Percentiles rank a stretch among this genome's conserved stretches.
These are phyloP conservation scores for Lymantria monacha DNA, from an alignment of 2,888 invertebrate genomes.

Conservation along the genomic window DNA sequence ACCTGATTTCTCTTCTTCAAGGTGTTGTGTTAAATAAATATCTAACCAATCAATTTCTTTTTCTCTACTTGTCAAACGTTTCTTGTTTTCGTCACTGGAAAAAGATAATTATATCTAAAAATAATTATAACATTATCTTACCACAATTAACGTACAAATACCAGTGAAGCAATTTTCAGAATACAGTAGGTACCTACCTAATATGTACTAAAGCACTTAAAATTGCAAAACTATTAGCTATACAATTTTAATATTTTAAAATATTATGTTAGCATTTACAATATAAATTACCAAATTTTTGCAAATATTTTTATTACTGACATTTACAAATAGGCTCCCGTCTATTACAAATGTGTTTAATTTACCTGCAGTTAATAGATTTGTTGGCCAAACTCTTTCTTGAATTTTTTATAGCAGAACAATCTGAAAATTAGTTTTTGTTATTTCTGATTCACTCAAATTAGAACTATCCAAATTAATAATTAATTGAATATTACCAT, in stretches of 20 bases:
- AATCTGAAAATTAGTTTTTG: slow-evolving; percentile 44
- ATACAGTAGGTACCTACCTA: no score
- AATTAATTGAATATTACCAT: slow-evolving; percentile 10
- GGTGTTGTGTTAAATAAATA: slow-evolving; percentile 85
- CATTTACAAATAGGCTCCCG: no score
- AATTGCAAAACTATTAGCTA: no score
- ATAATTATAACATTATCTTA: not conserved
- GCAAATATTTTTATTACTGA: no score
- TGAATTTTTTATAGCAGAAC: slow-evolving; percentile 51
- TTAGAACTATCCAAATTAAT: not conserved
- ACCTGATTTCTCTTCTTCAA: slow-evolving; percentile 85
- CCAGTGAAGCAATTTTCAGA: no score
- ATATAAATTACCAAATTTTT: no score
- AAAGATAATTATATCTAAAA: not conserved
- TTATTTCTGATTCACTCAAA: not conserved
- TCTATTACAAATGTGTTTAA: no score
- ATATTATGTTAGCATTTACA: no score
- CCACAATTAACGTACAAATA: no score
- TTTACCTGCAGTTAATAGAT: slow-evolving; percentile 12
- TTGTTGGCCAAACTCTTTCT: slow-evolving; percentile 25
- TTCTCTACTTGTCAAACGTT: slow-evolving; percentile 89
- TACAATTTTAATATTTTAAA: no score
- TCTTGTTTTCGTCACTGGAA: slow-evolving; percentile 31
- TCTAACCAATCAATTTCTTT: slow-evolving; percentile 87
- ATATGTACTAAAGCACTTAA: no score